Evolutionary conservation across 2,797 vertebrate species (phyloP), one percentile per base, ranked within the genome.

Genomic region (Manis pentadactyla): DNA sequence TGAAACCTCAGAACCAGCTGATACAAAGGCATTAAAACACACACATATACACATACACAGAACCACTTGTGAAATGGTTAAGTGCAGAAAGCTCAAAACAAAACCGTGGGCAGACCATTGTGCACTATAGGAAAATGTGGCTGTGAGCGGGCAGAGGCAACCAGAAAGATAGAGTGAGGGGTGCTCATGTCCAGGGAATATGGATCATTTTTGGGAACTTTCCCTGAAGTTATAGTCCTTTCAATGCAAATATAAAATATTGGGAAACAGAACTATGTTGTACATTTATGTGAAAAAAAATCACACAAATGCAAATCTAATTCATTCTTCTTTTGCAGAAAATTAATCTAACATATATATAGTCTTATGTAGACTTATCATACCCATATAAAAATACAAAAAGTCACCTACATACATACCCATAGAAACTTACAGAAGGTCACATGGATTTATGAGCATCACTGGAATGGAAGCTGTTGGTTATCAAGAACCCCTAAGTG

Each of bases 261-360:
- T 42, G 39, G 87, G 19, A 17, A 87, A 25, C 19, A 69, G 31
- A 87, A 68, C 18, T 49, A 31, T 4, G 5, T 3, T 66, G 6
- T 34, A 12, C 5, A 27, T 73, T 83, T 59, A 73, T 27, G 10
- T 53, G 31, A 21, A 82, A 57, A 23, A n/a, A 5, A 64, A 49
- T 12, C 68, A 92, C 15, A 81, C 31, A 51, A 29, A 15, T 57
- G 27, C 1, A 55, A 77, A 74, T n/a, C 3, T 13, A 73, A 71
- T 61, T 81, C 64, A 19, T 46, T 90, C 68, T 74, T 79, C 64
- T 87, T 78, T 78, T 79, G 21, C 19, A 75, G 37, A 71, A 97
- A 53, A 84, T 81, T 37, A 51, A 64, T 29, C 39, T 77, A 87
- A 39, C 13, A 17, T 57, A 46, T 53, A 42, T 11, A 37, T 34